Evolutionary conservation across 2,797 vertebrate genomes (phyloP), one percentile per base, ranked within the genome.

Genomic region (Notolabrus celidotus): DNA sequence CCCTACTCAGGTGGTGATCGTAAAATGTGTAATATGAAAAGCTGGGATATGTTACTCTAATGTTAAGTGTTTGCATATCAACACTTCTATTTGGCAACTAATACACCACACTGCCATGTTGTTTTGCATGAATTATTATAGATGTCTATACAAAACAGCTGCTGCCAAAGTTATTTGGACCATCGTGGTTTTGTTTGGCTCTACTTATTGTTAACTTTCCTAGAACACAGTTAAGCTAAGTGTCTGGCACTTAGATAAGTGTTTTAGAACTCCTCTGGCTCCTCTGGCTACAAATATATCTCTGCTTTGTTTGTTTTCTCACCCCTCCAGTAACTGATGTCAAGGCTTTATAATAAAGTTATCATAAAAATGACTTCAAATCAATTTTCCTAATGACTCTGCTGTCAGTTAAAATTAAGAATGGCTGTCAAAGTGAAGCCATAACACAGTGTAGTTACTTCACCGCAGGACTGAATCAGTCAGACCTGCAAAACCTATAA

Each of bases 401-500:
- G 63, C 42, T 76, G 54, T 61, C 58, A 70, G 36, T 17, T 47
- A 12, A 23, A 62, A 52, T 41, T 38, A 56, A 46, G 27, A 60
- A 15, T 20, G 36, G 19, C 5, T 51, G 31, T 55, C 4, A 7
- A 57, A 67, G 25, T 43, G 22, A 74, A 70, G 53, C 62, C 49
- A 50, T 39, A 38, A 20, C 45, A 64, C 16, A 29, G 34, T 31
- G 46, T 51, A 49, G 33, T 45, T 23, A 36, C 56, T 34, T 36
- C 4, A 2, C 29, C 51, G 16, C 38, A 45, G 52, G 60, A 72
- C 49, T 54, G 52, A 70, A 49, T 60, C 8, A 1, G 74, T 59
- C 67, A 61, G 79, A 67, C 57, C 39, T 56, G 49, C 61, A n/a
- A 67, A 82, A 42, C 19, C 45, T 23, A n/a, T 46, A 12, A 46